phyloP scores from a whole-genome alignment of 2,113 vertebrate genomes.

The Istiophorus platypterus region DNA sequence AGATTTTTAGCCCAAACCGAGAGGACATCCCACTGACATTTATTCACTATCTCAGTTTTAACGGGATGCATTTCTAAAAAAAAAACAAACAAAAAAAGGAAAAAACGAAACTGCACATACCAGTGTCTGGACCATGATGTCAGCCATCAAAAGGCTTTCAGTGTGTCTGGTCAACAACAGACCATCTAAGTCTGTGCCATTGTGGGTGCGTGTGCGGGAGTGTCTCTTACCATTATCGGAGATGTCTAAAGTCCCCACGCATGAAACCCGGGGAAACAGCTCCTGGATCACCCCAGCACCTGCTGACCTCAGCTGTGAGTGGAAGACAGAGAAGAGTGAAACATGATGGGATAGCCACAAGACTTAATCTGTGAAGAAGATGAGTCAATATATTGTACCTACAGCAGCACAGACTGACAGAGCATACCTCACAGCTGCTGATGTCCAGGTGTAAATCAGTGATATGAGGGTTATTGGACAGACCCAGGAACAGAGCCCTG shows the following conservation, averaged over 20 bases:
- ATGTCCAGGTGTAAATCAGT: slow-evolving; percentile 90
- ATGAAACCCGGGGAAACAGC: slow-evolving; percentile 87
- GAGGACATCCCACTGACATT: too few species aligned
- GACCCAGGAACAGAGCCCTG: slow-evolving; percentile 90
- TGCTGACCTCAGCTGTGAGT: slow-evolving; percentile 87
- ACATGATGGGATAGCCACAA: slow-evolving; percentile 28
- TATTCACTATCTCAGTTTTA: not conserved
- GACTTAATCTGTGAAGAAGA: slow-evolving; percentile 36
- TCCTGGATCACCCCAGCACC: slow-evolving; percentile 92
- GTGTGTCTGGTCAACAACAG: not conserved
- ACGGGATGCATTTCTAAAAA: not conserved
- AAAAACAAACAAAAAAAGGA: too few species aligned
- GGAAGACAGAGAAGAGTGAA: slow-evolving; percentile 47
- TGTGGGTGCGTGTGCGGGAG: not conserved
- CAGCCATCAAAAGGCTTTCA: not conserved
- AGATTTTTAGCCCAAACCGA: too few species aligned
- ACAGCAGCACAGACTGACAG: slow-evolving; percentile 11
- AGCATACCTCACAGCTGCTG: slow-evolving; percentile 90
- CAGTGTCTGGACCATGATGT: not conserved
- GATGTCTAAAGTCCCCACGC: slow-evolving; percentile 89
- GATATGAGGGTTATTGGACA: slow-evolving; percentile 92
- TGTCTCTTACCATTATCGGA: slow-evolving; percentile 90
- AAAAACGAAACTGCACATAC: too few species aligned
- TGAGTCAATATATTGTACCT: slow-evolving; percentile 25
- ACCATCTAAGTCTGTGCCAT: not conserved